Percentiles rank a stretch among this genome's conserved stretches.
These are phyloP conservation scores for Aspidiotus destructor DNA, from an alignment of 2,888 invertebrate genomes.

Conservation along the genomic window DNA sequence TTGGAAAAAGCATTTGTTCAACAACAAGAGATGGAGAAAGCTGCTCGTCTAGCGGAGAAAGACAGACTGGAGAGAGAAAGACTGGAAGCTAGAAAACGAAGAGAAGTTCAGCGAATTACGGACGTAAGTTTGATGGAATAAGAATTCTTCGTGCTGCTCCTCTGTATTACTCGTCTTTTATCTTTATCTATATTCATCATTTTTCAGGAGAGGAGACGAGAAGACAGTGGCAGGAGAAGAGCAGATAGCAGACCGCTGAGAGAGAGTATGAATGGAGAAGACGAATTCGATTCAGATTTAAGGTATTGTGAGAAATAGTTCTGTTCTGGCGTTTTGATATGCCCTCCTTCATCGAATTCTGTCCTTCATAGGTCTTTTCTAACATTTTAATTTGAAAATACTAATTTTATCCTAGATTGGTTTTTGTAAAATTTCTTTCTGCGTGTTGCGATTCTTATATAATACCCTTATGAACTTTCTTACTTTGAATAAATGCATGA, in stretches of 20 bases:
- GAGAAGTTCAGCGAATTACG: conserved; percentile 81
- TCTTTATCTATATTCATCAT: background rate
- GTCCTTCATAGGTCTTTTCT: background rate
- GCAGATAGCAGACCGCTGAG: conserved; percentile 40
- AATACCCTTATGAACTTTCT: no score
- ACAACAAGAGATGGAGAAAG: conserved; percentile 68
- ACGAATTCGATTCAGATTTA: conserved; percentile 34
- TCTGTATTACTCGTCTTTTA: background rate
- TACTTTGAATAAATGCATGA: no score
- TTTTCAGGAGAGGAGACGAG: conserved; percentile 38
- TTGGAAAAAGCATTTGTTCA: conserved; percentile 78
- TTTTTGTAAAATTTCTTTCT: no score
- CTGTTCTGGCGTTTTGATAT: background rate
- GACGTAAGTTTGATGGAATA: conserved; percentile 46
- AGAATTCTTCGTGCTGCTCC: background rate
- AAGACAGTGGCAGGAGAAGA: conserved; percentile 43
- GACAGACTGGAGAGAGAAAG: conserved; percentile 74
- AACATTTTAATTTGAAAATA: background rate
- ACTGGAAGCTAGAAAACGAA: conserved; percentile 68
- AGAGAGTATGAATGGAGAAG: conserved; percentile 39
- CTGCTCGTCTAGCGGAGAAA: conserved; percentile 63
- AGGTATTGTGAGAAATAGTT: conserved; percentile 21
- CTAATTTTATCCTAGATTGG: no score
- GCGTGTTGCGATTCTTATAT: no score
- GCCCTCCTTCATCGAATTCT: no score